A percentile compares a stretch with the other conserved stretches of the same genome.
phyloP scores from a whole-genome alignment of 2,888 invertebrate species.

The Cerastis leucographa region DNA sequence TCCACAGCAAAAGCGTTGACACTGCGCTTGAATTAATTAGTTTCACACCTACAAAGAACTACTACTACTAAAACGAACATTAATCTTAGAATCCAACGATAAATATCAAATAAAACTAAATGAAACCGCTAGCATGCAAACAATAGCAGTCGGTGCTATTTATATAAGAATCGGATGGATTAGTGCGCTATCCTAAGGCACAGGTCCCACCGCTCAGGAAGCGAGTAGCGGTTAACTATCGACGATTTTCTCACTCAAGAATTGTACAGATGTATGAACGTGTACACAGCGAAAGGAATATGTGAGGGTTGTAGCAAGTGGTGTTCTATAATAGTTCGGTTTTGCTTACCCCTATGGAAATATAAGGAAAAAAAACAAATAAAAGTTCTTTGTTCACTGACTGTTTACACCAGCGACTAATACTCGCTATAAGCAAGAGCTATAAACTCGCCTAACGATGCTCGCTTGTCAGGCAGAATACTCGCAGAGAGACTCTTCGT shows the following conservation, averaged over 20 bases:
- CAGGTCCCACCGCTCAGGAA: not conserved
- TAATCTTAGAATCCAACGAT: slow-evolving; percentile 27
- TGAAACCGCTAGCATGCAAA: slow-evolving; percentile 42
- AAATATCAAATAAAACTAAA: slow-evolving; percentile 32
- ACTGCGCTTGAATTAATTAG: slow-evolving; percentile 32
- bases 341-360: not conserved
- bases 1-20: not conserved
- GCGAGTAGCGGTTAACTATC: not conserved
- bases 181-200: slow-evolving; percentile 68
- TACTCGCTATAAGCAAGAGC: not conserved
- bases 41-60: slow-evolving; percentile 29
- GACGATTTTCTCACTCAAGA: not conserved
- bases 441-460: no score
- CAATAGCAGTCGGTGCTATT: slow-evolving; percentile 56
- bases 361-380: not conserved
- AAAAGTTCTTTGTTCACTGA: not conserved
- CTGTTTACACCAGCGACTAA: not conserved
- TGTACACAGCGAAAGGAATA: not conserved
- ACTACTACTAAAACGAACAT: slow-evolving; percentile 25
- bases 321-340: not conserved
- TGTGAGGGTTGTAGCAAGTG: not conserved
- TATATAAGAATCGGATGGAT: slow-evolving; percentile 70
- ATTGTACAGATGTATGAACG: not conserved
- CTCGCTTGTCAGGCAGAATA: not conserved
- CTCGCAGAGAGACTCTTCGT: no score